A percentile compares a stretch with the other conserved stretches of the same genome.
Conservation (phyloP, 1,140 invertebrate genomes). For the Bombus pyrosoma region DNA sequence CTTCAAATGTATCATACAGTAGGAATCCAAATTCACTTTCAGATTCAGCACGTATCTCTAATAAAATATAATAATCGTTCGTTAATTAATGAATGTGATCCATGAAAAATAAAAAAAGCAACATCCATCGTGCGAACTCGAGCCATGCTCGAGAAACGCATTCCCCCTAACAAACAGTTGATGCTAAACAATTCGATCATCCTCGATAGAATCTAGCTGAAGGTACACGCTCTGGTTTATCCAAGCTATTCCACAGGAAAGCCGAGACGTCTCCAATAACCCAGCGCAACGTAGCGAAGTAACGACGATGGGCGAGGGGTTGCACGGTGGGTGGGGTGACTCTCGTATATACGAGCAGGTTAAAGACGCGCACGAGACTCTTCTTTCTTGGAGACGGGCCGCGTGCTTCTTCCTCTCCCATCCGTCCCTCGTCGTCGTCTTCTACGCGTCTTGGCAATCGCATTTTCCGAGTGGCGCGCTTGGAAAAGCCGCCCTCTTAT, state of each 20-base stretch:
- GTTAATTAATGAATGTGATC: neutral
- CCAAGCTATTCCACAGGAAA: neutral
- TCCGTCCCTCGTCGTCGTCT: neutral
- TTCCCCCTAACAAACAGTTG: too few relatives aligned
- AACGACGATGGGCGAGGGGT: neutral
- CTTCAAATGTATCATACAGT: too few relatives aligned
- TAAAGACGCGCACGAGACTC: slow-evolving; percentile 50
- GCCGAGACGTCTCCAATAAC: slow-evolving; percentile 6
- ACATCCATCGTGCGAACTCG: neutral
- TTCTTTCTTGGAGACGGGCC: slow-evolving; percentile 42
- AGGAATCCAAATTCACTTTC: too few relatives aligned
- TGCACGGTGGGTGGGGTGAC: neutral
- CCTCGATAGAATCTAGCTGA: neutral
- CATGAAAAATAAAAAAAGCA: neutral
- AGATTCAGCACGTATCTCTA: too few relatives aligned
- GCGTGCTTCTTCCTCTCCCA: neutral
- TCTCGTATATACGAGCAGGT: slow-evolving; percentile 35
- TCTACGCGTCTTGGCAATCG: slow-evolving; percentile 52
- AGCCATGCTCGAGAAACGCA: neutral
- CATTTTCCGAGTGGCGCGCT: slow-evolving; percentile 60
- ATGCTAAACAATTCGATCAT: slow-evolving; percentile 4
- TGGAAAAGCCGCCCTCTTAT: slow-evolving; percentile 62
- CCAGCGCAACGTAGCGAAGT: slow-evolving; percentile 2
- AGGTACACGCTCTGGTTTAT: neutral
- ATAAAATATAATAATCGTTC: too few relatives aligned